phyloP scores from a whole-genome alignment of 2,113 vertebrate species.

The Grallaria varia region DNA sequence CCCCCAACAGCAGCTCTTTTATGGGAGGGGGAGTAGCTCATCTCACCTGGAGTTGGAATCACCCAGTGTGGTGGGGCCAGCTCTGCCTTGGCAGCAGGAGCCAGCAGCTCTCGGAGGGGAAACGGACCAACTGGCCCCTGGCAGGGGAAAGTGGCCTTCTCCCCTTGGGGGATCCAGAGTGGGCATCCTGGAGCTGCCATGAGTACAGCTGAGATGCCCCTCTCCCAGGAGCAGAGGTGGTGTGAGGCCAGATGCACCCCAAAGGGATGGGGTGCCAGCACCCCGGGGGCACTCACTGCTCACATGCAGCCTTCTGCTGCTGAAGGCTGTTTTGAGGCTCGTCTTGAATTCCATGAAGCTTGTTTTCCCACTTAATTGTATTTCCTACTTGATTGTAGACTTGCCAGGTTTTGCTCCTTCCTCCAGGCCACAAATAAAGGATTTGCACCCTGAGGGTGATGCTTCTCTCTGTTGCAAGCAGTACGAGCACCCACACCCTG shows the following conservation, averaged over 20 bases:
- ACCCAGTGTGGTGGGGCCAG: rapidly evolving
- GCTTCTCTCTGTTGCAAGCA: not conserved
- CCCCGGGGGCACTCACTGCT: rapidly evolving
- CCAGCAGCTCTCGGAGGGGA: not conserved
- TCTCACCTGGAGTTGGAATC: rapidly evolving
- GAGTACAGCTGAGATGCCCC: not conserved
- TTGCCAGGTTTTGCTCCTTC: not conserved
- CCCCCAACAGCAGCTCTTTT: not conserved
- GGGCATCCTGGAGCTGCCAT: rapidly evolving
- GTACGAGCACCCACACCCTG: not conserved
- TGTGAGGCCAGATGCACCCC: not conserved
- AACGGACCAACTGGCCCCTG: not conserved
- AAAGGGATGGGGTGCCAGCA: rapidly evolving
- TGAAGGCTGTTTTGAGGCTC: not conserved
- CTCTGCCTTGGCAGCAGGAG: not conserved
- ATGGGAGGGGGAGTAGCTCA: not conserved
- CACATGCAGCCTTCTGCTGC: not conserved
- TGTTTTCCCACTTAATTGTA: not conserved
- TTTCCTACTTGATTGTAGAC: not conserved
- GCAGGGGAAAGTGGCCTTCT: not conserved
- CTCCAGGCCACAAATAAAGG: conserved; percentile 30
- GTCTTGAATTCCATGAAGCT: not conserved
- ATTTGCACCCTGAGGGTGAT: not conserved
- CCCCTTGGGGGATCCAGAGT: rapidly evolving
- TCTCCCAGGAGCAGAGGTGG: not conserved